These are phyloP conservation scores for Patella vulgata DNA, from an alignment of 1,140 invertebrate genomes.

Conservation along the genomic window DNA sequence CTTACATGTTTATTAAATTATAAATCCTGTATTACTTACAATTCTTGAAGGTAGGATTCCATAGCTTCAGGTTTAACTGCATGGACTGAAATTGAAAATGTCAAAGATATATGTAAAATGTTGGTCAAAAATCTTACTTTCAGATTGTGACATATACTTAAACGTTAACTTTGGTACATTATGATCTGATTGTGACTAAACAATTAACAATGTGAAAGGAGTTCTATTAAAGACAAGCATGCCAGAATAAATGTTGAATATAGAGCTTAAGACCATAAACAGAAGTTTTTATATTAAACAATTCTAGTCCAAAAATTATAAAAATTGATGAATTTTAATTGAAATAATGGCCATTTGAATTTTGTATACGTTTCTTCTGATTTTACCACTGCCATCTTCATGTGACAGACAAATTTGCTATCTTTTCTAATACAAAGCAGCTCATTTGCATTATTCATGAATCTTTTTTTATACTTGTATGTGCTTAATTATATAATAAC, in stretches of 20 bases:
- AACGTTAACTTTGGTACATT: slow-evolving; percentile 7
- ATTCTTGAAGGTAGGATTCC: slow-evolving; percentile 87
- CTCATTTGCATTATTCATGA: too few relatives aligned
- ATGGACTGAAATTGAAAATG: slow-evolving; percentile 73
- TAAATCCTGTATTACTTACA: slow-evolving; percentile 75
- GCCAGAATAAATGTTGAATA: neutral
- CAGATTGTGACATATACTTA: neutral
- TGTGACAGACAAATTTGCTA: too few relatives aligned
- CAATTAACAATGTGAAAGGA: neutral
- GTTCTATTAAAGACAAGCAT: neutral
- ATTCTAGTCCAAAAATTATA: neutral
- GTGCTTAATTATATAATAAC: too few relatives aligned
- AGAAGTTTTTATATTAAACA: neutral
- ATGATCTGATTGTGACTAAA: neutral
- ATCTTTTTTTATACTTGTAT: too few relatives aligned
- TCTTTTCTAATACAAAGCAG: too few relatives aligned
- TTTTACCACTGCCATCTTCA: too few relatives aligned
- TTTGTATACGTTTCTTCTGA: too few relatives aligned
- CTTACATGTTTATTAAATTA: neutral
- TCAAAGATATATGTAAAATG: slow-evolving; percentile 5
- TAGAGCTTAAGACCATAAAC: neutral
- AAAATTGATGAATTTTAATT: neutral
- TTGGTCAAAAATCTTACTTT: slow-evolving; percentile 1
- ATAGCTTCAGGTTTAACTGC: slow-evolving; percentile 89
- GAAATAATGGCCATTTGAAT: too few relatives aligned